Conservation (phyloP, 2,888 invertebrate genomes). For the Machimus atricapillus region DNA sequence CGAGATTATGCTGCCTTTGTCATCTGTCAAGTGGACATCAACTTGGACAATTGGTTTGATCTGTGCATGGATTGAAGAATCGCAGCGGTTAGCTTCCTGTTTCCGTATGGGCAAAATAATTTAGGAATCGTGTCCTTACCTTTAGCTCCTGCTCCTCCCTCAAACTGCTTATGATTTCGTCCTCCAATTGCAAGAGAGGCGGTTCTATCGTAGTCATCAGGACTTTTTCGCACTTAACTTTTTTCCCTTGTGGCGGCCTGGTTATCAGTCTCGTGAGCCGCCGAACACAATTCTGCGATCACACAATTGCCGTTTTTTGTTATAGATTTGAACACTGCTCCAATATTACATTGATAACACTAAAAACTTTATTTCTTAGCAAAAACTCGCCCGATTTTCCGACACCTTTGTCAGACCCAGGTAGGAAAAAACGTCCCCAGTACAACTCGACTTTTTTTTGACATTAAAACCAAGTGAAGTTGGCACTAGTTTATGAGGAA, state of each 20-base stretch:
- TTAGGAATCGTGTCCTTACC: background rate
- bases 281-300: background rate
- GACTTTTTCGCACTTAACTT: constrained; percentile 46
- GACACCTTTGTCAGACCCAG: background rate
- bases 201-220: constrained; percentile 71
- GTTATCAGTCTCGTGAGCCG: constrained; percentile 1
- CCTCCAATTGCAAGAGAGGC: constrained; percentile 71
- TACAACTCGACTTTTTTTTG: background rate
- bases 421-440: background rate
- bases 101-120: background rate
- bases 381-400: background rate
- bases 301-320: background rate
- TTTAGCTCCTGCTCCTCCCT: constrained; percentile 25
- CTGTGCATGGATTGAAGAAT: background rate
- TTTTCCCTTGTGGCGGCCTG: constrained; percentile 2
- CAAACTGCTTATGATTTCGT: constrained; percentile 54
- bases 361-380: background rate
- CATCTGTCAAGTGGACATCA: constrained; percentile 54
- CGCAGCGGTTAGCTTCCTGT: background rate
- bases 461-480: background rate
- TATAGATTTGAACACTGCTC: background rate
- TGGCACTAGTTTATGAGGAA: background rate
- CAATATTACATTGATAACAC: background rate
- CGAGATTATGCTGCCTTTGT: constrained; percentile 69
- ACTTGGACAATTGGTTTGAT: constrained; percentile 17